These are phyloP conservation scores for Leptoclinus maculatus DNA, from an alignment of 2,797 vertebrate species.

Conservation along the genomic window DNA sequence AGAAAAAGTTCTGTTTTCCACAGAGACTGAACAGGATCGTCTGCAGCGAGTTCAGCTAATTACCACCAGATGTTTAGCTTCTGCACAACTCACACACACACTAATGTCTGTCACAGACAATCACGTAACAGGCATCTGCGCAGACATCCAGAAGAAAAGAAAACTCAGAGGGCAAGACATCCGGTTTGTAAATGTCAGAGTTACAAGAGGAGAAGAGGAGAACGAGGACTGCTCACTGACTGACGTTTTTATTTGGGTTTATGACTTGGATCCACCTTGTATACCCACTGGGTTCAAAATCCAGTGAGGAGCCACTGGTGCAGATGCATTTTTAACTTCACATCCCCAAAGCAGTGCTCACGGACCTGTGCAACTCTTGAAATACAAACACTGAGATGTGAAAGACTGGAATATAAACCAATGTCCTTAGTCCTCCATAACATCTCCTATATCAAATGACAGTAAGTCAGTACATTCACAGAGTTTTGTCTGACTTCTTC, in stretches of 20 bases:
- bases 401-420: no score
- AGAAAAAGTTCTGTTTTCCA: slow-evolving; percentile 14
- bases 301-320: not conserved
- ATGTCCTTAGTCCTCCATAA: no score
- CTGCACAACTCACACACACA: not conserved
- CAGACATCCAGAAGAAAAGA: slow-evolving; percentile 22
- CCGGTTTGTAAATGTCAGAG: slow-evolving; percentile 17
- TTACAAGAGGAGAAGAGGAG: not conserved
- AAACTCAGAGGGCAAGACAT: slow-evolving; percentile 3
- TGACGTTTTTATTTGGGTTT: slow-evolving; percentile 11
- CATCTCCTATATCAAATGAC: no score
- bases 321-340: no score
- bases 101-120: slow-evolving; percentile 36
- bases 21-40: slow-evolving; percentile 2
- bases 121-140: slow-evolving; percentile 31
- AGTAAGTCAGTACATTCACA: no score
- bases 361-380: no score
- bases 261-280: not conserved
- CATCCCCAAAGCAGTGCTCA: no score
- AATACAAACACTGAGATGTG: no score
- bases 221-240: not conserved
- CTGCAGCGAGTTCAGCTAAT: slow-evolving; percentile 25
- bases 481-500: no score
- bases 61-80: slow-evolving; percentile 50
- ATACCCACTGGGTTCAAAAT: not conserved